Base-by-base conservation (phyloP, 2,113 vertebrate species). In the Phrynosoma blainvillii region DNA sequence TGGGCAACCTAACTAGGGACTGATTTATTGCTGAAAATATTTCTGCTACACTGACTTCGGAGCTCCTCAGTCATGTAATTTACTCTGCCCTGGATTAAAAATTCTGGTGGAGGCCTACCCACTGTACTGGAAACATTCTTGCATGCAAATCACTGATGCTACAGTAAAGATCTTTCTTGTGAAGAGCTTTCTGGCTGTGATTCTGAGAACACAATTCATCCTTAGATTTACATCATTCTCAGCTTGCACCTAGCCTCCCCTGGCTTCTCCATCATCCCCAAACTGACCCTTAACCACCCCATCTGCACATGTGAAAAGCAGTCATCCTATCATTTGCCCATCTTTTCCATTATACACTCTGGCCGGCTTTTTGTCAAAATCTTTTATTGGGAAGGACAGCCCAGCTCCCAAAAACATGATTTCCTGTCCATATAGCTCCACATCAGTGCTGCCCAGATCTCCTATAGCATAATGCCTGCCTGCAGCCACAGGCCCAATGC, bases 381-480 rank as follows among this genome's bases (percentile, higher is more conserved):
- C 54, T 54, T 89, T 86, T 89, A 89, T 89, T 89, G 84, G 74
- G 40, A 42, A 30, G 47, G 62, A 84, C 79, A 77, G 32, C 14
- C 52, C 79, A 78, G 65, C 88, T 70, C 84, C 79, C 52, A 77
- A 20, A 65, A 9, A 84, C 87, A 84, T 84, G 74, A 84, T 88
- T 84, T 56, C 74, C 74, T 70, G 9, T 56, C 11, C 52, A 54
- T 1, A 16, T 11, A 62, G 14, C 27, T 42, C 30, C 70, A 47
- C 5, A 14, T 13, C 3, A n/a, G 23, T 65, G 68, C 25, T 62
- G 27, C 71, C 32, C 52, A 47, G 68, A 27, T 25, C 84, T n/a
- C 25, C 40, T 65, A 74, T 12, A 79, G 68, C n/a, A 32, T 77
- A 52, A 78, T 81, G 66, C 36, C 36, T 14, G 20, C 32, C 79